Percentiles rank a stretch among this genome's conserved stretches.
phyloP scores from a whole-genome alignment of 2,888 invertebrate genomes.

The Fabriciana adippe region DNA sequence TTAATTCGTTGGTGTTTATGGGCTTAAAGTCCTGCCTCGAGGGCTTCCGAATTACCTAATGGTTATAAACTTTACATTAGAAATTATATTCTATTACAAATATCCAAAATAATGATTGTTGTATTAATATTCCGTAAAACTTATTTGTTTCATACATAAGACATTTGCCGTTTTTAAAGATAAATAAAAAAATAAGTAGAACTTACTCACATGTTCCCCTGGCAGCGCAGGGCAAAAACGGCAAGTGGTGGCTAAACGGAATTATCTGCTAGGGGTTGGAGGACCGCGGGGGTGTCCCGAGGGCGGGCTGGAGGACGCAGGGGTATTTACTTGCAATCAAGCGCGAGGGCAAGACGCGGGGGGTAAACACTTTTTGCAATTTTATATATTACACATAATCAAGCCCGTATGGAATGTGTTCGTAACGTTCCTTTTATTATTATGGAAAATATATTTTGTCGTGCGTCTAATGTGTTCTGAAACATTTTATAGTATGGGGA shows the following conservation, averaged over 20 bases:
- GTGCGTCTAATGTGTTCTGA: background rate
- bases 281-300: conserved; percentile 8
- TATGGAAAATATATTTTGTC: conserved; percentile 3
- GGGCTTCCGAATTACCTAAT: conserved; percentile 2
- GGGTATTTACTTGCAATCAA: conserved; percentile 43
- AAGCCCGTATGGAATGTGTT: conserved; percentile 29
- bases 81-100: background rate
- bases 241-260: conserved; percentile 39
- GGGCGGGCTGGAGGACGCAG: conserved; percentile 24
- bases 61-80: conserved; percentile 1
- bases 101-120: background rate
- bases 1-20: conserved; percentile 19
- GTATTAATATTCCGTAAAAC: too few relatives aligned
- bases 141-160: background rate
- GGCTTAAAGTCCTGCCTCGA: conserved; percentile 10
- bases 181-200: conserved; percentile 3
- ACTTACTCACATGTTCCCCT: conserved; percentile 8
- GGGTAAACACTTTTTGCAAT: conserved; percentile 44
- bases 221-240: conserved; percentile 29
- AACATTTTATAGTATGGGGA: background rate
- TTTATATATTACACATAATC: conserved; percentile 43
- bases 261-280: conserved; percentile 36
- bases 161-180: background rate
- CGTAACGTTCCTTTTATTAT: background rate
- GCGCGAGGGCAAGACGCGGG: conserved; percentile 24